phyloP scores from a whole-genome alignment of 2,797 vertebrate species.

The Esox lucius region DNA sequence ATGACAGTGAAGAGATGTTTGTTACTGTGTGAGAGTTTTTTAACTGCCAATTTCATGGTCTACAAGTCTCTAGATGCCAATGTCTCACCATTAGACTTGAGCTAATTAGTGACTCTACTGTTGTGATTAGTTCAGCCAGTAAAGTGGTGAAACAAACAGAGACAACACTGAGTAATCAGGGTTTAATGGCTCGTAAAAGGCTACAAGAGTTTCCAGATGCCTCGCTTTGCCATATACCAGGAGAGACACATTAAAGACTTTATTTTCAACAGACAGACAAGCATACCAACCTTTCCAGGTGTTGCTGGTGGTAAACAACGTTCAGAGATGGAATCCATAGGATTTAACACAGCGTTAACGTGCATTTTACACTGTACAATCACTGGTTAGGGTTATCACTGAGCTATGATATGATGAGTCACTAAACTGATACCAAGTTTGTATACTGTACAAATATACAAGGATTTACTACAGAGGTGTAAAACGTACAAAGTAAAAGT shows the following conservation, averaged over 20 bases:
- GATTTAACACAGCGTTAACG: no score
- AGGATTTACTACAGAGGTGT: no score
- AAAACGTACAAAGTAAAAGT: no score
- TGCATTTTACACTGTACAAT: no score
- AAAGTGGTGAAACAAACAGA: constrained; percentile 51
- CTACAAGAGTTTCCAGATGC: constrained; percentile 46
- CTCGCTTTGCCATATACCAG: constrained; percentile 37
- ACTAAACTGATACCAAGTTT: no score
- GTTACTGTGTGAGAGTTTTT: constrained; percentile 24
- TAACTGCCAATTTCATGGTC: constrained; percentile 53
- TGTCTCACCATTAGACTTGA: constrained; percentile 43
- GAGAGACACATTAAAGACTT: neutral
- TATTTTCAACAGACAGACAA: no score
- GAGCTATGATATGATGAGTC: no score
- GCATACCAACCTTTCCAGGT: no score
- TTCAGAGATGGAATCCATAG: no score
- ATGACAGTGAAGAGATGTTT: neutral
- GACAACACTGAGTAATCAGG: constrained; percentile 44
- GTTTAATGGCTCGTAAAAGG: constrained; percentile 51
- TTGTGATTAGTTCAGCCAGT: constrained; percentile 53
- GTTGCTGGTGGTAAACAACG: no score
- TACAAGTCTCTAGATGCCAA: constrained; percentile 47
- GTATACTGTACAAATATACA: no score
- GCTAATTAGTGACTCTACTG: constrained; percentile 60
- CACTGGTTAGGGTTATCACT: no score